A percentile compares a stretch with the other conserved stretches of the same genome.
Evolutionary conservation across 2,888 invertebrate species (phyloP).

Genomic region (Tenodera sinensis): DNA sequence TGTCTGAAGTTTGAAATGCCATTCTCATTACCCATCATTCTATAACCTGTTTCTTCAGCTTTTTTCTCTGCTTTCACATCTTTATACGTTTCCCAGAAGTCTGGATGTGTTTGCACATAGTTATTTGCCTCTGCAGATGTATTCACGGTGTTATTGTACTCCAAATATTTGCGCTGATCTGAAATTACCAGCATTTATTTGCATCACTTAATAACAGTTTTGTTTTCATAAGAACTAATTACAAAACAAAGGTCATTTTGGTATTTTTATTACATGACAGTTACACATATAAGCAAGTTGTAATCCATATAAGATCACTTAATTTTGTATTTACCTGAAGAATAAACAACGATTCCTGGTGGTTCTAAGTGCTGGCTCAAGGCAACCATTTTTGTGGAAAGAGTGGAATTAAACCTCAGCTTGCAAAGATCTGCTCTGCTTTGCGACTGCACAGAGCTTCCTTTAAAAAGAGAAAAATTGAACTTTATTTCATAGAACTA

Average conservation of each 20-base stretch:
- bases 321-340: slow-evolving; percentile 52
- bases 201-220: background rate
- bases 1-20: slow-evolving; percentile 24
- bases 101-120: slow-evolving; percentile 46
- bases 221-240: too few species aligned
- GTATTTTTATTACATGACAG: background rate
- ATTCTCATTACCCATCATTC: background rate
- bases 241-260: too few species aligned
- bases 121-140: slow-evolving; percentile 48
- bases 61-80: background rate
- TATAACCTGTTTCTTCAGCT: background rate
- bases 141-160: slow-evolving; percentile 48
- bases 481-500: too few species aligned
- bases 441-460: slow-evolving; percentile 25
- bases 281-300: background rate
- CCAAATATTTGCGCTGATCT: slow-evolving; percentile 43
- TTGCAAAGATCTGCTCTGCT: slow-evolving; percentile 59
- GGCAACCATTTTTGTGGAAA: slow-evolving; percentile 62
- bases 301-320: background rate
- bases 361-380: slow-evolving; percentile 61
- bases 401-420: slow-evolving; percentile 64
- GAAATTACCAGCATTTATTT: slow-evolving; percentile 4
- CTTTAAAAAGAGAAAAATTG: slow-evolving; percentile 20
- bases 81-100: slow-evolving; percentile 37
- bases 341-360: slow-evolving; percentile 70